phyloP scores from a whole-genome alignment of 2,113 vertebrate species.

The Ictidomys tridecemlineatus region DNA sequence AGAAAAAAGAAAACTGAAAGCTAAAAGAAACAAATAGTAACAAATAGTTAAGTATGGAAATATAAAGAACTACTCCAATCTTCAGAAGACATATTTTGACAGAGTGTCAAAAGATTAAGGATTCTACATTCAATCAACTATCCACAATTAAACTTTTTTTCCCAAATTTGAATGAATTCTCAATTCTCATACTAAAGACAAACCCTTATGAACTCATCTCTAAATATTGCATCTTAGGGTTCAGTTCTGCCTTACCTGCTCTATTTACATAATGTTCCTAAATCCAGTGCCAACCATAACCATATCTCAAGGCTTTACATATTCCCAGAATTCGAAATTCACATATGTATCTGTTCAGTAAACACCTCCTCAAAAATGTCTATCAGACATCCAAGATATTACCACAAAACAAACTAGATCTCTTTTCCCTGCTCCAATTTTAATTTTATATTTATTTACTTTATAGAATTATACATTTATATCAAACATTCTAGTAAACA shows the following conservation, averaged over 20 bases:
- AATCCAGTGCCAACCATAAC: background rate
- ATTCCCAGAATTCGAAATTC: background rate
- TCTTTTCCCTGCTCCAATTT: background rate
- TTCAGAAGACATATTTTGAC: background rate
- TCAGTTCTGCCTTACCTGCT: background rate
- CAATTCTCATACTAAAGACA: background rate
- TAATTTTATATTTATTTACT: background rate
- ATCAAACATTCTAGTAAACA: background rate
- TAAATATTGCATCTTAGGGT: background rate
- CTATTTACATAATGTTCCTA: background rate
- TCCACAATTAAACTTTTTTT: background rate
- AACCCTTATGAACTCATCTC: background rate
- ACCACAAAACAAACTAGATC: background rate
- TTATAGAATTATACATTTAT: too few species aligned
- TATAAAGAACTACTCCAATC: background rate
- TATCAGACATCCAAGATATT: background rate
- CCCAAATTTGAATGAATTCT: background rate
- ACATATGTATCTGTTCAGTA: background rate
- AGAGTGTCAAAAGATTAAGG: background rate
- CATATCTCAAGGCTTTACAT: background rate
- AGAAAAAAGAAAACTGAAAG: background rate
- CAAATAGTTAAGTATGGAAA: background rate
- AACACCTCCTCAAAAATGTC: background rate
- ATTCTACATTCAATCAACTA: background rate
- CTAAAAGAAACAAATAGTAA: background rate